phyloP scores from a whole-genome alignment of 2,797 vertebrate species.

The Liparis tanakae region DNA sequence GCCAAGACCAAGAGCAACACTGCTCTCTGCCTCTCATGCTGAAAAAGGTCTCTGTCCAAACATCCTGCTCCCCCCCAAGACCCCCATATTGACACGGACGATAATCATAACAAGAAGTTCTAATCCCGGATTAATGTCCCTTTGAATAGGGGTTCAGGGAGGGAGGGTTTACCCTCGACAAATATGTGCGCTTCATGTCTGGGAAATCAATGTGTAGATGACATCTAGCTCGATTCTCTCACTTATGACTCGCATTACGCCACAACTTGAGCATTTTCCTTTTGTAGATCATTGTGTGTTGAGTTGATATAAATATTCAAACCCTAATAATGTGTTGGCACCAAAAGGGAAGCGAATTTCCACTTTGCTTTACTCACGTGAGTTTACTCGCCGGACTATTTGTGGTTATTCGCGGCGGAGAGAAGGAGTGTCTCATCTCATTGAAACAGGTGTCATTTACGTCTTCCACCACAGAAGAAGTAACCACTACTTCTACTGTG shows the following conservation, averaged over 20 bases:
- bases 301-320: slow-evolving; percentile 11
- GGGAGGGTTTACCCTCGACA: slow-evolving; percentile 58
- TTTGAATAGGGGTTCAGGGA: slow-evolving; percentile 66
- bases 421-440: no score
- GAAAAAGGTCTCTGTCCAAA: slow-evolving; percentile 91
- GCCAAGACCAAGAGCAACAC: slow-evolving; percentile 75
- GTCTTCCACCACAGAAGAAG: no score
- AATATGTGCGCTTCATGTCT: slow-evolving; percentile 77
- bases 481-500: no score
- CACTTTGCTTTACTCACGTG: no score
- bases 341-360: no score
- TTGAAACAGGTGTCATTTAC: no score
- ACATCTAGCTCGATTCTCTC: slow-evolving; percentile 57
- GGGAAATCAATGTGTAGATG: slow-evolving; percentile 72
- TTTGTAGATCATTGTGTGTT: slow-evolving; percentile 10
- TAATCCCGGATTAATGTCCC: slow-evolving; percentile 75
- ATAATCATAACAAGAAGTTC: slow-evolving; percentile 69
- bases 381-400: no score
- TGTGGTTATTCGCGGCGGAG: no score
- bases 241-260: slow-evolving; percentile 48
- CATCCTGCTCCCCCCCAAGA: slow-evolving; percentile 70
- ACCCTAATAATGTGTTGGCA: neutral
- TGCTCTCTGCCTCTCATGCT: slow-evolving; percentile 90
- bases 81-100: slow-evolving; percentile 55
- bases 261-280: slow-evolving; percentile 17